Evolutionary conservation across 1,140 invertebrate species (phyloP), one percentile per base, ranked within the genome.

Genomic region (Subanguina moxae): DNA sequence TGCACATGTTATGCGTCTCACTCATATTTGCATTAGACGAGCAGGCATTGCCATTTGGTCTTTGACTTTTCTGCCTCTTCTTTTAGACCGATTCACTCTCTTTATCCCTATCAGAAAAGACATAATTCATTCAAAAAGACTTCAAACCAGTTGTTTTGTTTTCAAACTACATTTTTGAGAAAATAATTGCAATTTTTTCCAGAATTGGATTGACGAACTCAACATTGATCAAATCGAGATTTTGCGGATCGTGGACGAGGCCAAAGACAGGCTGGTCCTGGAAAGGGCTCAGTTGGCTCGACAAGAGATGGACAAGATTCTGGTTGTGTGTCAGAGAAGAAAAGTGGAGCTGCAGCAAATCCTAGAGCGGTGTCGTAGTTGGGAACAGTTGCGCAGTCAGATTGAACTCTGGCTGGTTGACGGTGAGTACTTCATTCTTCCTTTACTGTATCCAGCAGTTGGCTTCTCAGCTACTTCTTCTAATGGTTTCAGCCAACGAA

Each of bases 341-440:
- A 78, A 76, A 32, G 11, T 23, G 7, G 76, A 77, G 27, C 48
- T 76, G 32, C 57, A 77, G 48, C 32, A 46, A 52, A 42, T 76
- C 58, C 43, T 76, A 19, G 74, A 76, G 19, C 57, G 76, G 61
- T 72, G 72, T 21, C 38, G 77, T 3, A 27, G 27, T 38, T 76
- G 75, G 75, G 75, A 80, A 28, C 77, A 79, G 62, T 38, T 62
- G 15, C 63, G 65, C 30, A 28, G 38, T 30, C 32, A 46, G 9
- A 27, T 80, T 23, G 75, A 76, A 48, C 42, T 80, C 17, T 76
- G 75, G 75, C 61, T 76, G 28, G 64, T 28, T 38, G 75, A 76
- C 27, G 75, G 75, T 71, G 17, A 45, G 52, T 56, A 9, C 9
- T 3, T 61, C 15, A 25, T 58, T 13, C 30, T n/a, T 70, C 42